Evolutionary conservation across 2,113 vertebrate genomes (phyloP), one percentile per base, ranked within the genome.

Genomic region (Alaudala cheleensis): DNA sequence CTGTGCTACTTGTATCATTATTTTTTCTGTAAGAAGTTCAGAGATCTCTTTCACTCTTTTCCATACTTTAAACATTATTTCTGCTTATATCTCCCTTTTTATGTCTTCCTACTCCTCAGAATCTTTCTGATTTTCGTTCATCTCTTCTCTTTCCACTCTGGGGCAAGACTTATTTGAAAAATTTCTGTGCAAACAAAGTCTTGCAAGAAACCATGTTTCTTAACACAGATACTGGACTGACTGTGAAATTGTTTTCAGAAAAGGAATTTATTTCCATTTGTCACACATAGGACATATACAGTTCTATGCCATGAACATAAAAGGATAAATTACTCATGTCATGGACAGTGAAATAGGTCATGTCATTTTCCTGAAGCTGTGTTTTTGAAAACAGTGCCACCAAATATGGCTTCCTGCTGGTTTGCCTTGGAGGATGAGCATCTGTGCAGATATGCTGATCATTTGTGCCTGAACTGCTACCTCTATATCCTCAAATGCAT

Each of bases 231-330:
- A 44, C 20, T 76, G 26, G 12, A 54, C 39, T 71, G 51, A 58
- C 49, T 90, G 37, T 81, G 84, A 94, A 94, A 95, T 76, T 74
- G 22, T 76, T 96, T 83, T 72, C 74, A 90, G 66, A 79, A 91
- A 81, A 70, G 8, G 45, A 76, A 82, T 91, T 76, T 91, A 72
- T 87, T 94, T 91, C 57, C 50, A 53, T 96, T 94, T 95, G 65
- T 85, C 82, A 91, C 85, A 87, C 44, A 45, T 15, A 28, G 44
- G 16, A 15, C 24, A 33, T 51, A 60, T 67, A 74, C 56, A 85
- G n/a, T 20, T 57, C 6, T 81, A 34, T 79, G n/a, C 26, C 37
- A 61, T 34, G 37, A 76, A 67, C 64, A 65, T 33, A 33, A 90
- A 94, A 79, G n/a, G 74, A 65, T 49, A 84, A 84, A 47, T 44